Evolutionary conservation across 2,797 vertebrate genomes (phyloP).

Genomic region (Tapirus indicus): DNA sequence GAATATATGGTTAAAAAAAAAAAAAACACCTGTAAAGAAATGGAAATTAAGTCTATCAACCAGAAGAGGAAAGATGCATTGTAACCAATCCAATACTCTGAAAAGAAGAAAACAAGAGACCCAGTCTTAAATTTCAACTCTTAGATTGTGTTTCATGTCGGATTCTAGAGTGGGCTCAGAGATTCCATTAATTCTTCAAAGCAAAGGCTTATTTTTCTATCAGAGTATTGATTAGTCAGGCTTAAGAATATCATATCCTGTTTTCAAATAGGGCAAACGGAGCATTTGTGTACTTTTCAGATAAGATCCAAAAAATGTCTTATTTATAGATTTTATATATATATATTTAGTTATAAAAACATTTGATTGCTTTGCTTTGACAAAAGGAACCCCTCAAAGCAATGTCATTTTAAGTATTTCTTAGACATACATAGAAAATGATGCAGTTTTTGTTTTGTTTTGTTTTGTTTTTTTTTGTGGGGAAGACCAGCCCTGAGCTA

Average conservation of each 20-base stretch:
- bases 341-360: not conserved
- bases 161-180: not conserved
- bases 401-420: not conserved
- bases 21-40: not conserved
- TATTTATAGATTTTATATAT: not conserved
- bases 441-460: not conserved
- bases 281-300: not conserved
- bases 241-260: not conserved
- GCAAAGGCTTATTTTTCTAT: not conserved
- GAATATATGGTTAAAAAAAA: not conserved
- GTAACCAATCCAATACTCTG: not conserved
- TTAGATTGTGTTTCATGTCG: not conserved
- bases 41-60: not conserved
- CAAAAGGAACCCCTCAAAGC: not conserved
- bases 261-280: not conserved
- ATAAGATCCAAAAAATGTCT: not conserved
- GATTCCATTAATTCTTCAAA: not conserved
- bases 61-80: not conserved
- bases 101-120: not conserved
- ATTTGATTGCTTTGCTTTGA: not conserved
- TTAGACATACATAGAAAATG: not conserved
- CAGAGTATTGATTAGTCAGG: not conserved
- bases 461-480: too few species aligned
- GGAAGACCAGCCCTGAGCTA: too few species aligned
- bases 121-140: not conserved